phyloP scores from a whole-genome alignment of 2,113 vertebrate genomes.

The Oryzias javanicus region DNA sequence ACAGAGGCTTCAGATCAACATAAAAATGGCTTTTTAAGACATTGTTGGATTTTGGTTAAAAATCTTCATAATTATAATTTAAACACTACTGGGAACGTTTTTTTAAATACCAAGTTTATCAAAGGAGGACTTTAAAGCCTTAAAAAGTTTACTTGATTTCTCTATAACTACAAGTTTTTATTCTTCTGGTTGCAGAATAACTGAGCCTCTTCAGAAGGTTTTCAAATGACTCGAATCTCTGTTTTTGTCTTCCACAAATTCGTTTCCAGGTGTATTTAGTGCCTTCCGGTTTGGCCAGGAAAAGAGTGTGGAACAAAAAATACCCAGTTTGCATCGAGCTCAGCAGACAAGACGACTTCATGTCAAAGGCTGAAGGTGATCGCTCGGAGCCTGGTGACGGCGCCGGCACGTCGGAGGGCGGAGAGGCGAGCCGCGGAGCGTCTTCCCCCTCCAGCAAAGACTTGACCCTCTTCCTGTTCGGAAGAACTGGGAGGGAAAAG shows the following conservation, averaged over 20 bases:
- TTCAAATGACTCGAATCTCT: no score
- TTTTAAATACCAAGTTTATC: no score
- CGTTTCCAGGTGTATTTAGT: constrained; percentile 84
- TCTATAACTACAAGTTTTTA: no score
- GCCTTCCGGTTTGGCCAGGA: constrained; percentile 90
- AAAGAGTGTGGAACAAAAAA: constrained; percentile 97
- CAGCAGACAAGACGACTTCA: constrained; percentile 91
- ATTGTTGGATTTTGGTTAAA: no score
- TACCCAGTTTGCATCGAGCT: constrained; percentile 98
- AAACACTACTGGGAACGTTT: no score
- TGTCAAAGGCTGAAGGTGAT: constrained; percentile 88
- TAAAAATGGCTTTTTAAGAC: no score
- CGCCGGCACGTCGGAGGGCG: constrained; percentile 65
- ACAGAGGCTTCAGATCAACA: no score
- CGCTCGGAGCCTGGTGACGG: constrained; percentile 76
- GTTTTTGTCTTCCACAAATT: neutral
- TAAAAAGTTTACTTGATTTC: no score
- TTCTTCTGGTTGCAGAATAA: no score
- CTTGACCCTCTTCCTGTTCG: constrained; percentile 90
- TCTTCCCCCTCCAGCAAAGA: constrained; percentile 59
- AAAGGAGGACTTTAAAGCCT: no score
- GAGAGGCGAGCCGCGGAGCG: constrained; percentile 61
- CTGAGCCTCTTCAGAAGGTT: no score
- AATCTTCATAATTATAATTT: no score
- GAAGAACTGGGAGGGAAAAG: constrained; percentile 94